These are phyloP conservation scores for Fissipunctia ypsillon DNA, from an alignment of 2,888 invertebrate species.

Conservation along the genomic window DNA sequence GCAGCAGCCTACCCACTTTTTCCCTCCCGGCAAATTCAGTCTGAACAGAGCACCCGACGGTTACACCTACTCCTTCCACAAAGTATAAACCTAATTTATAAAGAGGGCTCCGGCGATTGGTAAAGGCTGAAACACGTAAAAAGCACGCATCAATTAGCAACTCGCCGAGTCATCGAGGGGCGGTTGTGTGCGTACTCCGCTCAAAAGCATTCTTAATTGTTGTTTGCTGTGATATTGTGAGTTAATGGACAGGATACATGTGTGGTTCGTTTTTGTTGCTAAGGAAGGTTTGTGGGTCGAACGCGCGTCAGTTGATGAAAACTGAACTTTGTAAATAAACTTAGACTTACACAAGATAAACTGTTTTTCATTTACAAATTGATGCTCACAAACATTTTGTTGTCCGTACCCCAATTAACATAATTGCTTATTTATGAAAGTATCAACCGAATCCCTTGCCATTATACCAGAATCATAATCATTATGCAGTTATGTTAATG, in stretches of 20 bases:
- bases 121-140: conserved; percentile 81
- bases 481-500: conserved; percentile 20
- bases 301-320: conserved; percentile 76
- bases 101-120: conserved; percentile 82
- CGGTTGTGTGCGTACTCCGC: conserved; percentile 76
- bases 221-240: conserved; percentile 90
- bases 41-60: conserved; percentile 97
- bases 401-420: neutral
- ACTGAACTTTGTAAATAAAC: conserved; percentile 88
- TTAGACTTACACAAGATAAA: conserved; percentile 74
- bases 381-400: conserved; percentile 13
- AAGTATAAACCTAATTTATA: conserved; percentile 86
- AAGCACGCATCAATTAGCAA: conserved; percentile 86
- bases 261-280: conserved; percentile 83
- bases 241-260: conserved; percentile 86
- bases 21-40: conserved; percentile 96
- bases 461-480: neutral
- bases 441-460: conserved; percentile 13
- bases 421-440: conserved; percentile 7
- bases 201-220: conserved; percentile 88
- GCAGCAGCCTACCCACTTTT: conserved; percentile 93
- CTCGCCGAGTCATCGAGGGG: conserved; percentile 86
- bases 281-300: conserved; percentile 75
- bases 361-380: conserved; percentile 51
- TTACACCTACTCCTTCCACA: conserved; percentile 96